phyloP scores from a whole-genome alignment of 2,797 vertebrate genomes.

The Crenuchus spilurus region DNA sequence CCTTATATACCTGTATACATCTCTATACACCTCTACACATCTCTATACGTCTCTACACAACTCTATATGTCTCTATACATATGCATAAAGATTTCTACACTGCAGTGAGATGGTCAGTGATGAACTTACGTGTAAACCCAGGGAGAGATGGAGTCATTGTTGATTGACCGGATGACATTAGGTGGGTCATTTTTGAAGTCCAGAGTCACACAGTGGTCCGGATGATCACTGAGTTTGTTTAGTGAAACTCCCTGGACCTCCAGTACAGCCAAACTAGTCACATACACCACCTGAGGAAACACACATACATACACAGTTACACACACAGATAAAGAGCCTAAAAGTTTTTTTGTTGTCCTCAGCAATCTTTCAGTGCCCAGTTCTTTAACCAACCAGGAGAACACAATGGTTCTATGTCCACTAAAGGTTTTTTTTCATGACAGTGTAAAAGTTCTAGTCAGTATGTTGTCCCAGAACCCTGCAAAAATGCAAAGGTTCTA shows the following conservation, averaged over 20 bases:
- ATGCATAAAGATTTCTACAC: background rate
- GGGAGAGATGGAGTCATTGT: conserved; percentile 75
- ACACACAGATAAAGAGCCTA: background rate
- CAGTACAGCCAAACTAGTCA: conserved; percentile 41
- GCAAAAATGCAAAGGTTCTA: background rate
- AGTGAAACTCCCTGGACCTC: conserved; percentile 16
- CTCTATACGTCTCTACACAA: no score
- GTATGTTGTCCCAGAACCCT: background rate
- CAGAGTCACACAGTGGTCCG: conserved; percentile 56
- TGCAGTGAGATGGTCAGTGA: no score
- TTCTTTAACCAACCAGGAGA: no score
- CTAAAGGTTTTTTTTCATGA: background rate
- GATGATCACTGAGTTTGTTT: background rate
- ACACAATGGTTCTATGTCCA: background rate
- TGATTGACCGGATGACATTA: conserved; percentile 46
- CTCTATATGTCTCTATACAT: background rate
- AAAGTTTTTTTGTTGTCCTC: no score
- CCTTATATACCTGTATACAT: no score
- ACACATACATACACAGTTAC: background rate
- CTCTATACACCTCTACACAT: no score
- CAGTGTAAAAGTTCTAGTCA: background rate
- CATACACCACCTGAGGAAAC: conserved; percentile 58
- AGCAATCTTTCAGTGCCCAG: no score
- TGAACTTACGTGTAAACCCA: conserved; percentile 74
- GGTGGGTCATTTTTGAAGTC: conserved; percentile 37